Percentiles rank a stretch among this genome's conserved stretches.
Evolutionary conservation across 2,888 invertebrate species (phyloP).

Genomic region (Axea sp.): DNA sequence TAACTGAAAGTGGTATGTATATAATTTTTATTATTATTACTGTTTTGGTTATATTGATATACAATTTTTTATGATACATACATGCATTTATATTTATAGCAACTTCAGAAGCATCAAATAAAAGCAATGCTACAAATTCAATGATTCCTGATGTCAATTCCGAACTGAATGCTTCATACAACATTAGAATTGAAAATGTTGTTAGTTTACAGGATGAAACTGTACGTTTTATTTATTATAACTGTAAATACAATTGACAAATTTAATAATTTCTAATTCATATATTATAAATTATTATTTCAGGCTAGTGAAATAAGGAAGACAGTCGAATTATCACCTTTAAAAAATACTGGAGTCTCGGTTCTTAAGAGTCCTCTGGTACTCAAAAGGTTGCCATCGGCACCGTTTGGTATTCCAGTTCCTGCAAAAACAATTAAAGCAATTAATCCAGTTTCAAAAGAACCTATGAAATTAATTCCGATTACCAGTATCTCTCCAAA

Average conservation of each 20-base stretch:
- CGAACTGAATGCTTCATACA: slow-evolving; percentile 69
- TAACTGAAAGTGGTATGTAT: slow-evolving; percentile 1
- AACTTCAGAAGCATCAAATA: neutral
- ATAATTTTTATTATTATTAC: no score
- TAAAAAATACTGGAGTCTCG: slow-evolving; percentile 68
- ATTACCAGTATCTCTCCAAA: slow-evolving; percentile 44
- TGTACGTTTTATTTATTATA: slow-evolving; percentile 54
- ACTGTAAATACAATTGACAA: no score
- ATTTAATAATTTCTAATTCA: no score
- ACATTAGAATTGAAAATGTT: slow-evolving; percentile 81
- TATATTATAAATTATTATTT: slow-evolving; percentile 12
- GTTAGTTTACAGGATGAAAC: slow-evolving; percentile 80
- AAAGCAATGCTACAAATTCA: neutral
- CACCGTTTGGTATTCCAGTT: slow-evolving; percentile 10
- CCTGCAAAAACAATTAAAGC: slow-evolving; percentile 53
- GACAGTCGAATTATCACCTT: slow-evolving; percentile 69
- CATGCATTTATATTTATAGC: neutral
- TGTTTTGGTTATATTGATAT: no score
- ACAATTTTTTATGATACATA: neutral
- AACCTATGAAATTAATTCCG: slow-evolving; percentile 74
- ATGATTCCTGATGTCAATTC: neutral
- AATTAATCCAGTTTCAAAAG: slow-evolving; percentile 56
- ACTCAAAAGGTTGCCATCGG: slow-evolving; percentile 67
- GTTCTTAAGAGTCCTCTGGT: slow-evolving; percentile 70
- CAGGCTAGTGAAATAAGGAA: slow-evolving; percentile 72